Conservation (phyloP, 2,113 vertebrate species). For the Australoheros scitulus region DNA sequence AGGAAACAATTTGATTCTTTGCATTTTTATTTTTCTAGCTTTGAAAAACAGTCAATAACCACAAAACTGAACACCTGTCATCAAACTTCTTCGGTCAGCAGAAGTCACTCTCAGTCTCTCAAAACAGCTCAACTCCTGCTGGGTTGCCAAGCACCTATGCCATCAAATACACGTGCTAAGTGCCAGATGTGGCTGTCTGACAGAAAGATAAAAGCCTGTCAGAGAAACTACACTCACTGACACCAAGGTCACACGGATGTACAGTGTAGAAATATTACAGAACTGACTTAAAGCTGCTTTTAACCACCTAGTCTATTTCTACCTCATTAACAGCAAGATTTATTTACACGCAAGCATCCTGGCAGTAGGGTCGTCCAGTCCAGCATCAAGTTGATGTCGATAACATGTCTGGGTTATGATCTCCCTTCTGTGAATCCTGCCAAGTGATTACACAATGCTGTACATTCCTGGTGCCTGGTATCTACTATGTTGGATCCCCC, state of each 20-base stretch:
- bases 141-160: constrained; percentile 57
- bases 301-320: background rate
- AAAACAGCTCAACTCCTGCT: constrained; percentile 14
- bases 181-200: constrained; percentile 43
- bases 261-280: background rate
- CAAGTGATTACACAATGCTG: constrained; percentile 64
- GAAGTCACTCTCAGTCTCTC: constrained; percentile 11
- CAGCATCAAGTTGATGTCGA: constrained; percentile 28
- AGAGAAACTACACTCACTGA: constrained; percentile 31
- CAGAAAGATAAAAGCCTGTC: constrained; percentile 30
- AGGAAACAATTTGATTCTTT: background rate
- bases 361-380: background rate
- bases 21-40: background rate
- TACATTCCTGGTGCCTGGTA: constrained; percentile 75
- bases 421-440: constrained; percentile 27
- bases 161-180: constrained; percentile 46
- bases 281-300: background rate
- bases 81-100: background rate
- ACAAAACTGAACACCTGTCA: constrained; percentile 21
- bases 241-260: constrained; percentile 1
- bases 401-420: constrained; percentile 57
- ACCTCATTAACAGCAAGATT: background rate
- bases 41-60: background rate
- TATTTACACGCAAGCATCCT: constrained; percentile 3
- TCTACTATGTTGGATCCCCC: constrained; percentile 65